Percentiles rank a stretch among this genome's conserved stretches.
phyloP scores from a whole-genome alignment of 1,140 invertebrate species.

The Lepeophtheirus salmonis region DNA sequence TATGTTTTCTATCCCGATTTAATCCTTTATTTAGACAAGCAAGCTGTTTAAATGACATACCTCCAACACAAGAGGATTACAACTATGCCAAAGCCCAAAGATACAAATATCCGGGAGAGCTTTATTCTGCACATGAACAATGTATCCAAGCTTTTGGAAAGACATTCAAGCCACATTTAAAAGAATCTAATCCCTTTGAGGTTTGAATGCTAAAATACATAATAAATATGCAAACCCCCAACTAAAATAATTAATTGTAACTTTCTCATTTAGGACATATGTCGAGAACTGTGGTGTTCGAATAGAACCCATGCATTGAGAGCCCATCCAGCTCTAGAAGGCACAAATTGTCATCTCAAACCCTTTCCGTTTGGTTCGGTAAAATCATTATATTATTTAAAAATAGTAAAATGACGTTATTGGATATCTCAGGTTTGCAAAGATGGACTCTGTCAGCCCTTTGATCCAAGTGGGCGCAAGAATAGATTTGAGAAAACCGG shows the following conservation, averaged over 20 bases:
- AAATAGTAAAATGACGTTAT: not conserved
- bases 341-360: constrained; percentile 24
- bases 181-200: constrained; percentile 1
- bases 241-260: not conserved
- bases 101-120: not conserved
- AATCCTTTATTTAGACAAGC: not conserved
- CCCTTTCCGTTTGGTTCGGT: constrained; percentile 16
- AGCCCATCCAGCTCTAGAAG: constrained; percentile 30
- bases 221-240: not conserved
- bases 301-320: constrained; percentile 27
- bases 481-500: not conserved
- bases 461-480: not conserved
- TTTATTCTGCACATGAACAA: not conserved
- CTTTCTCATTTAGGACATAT: constrained; percentile 21
- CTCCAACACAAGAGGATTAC: not conserved
- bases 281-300: constrained; percentile 28
- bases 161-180: not conserved
- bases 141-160: not conserved
- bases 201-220: constrained; percentile 18
- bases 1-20: too few relatives aligned
- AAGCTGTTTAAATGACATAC: not conserved
- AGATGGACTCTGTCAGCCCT: constrained; percentile 7
- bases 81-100: not conserved
- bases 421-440: not conserved
- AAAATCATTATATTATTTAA: not conserved